A percentile compares a stretch with the other conserved stretches of the same genome.
Evolutionary conservation across 2,113 vertebrate species (phyloP).

Genomic region (Nibea albiflora): DNA sequence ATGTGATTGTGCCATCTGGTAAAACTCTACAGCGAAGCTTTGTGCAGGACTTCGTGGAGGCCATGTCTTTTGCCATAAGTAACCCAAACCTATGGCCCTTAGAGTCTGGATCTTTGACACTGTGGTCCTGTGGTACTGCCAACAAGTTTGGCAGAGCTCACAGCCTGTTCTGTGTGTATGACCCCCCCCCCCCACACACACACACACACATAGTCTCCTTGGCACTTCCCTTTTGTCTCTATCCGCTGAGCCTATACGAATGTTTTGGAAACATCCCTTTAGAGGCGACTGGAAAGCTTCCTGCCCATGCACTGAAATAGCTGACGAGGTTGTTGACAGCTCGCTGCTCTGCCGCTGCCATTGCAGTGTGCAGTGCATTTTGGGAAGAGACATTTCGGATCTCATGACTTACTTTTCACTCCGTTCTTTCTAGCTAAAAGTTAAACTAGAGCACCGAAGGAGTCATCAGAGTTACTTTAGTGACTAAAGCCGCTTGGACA

Average conservation of each 20-base stretch:
- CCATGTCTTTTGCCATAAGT: background rate
- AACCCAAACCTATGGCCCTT: background rate
- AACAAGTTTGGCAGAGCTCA: conserved; percentile 43
- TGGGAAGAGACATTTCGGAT: conserved; percentile 49
- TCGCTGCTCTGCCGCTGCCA: conserved; percentile 10
- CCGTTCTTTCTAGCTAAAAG: conserved; percentile 35
- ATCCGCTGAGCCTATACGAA: conserved; percentile 44
- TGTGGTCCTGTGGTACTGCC: conserved; percentile 27
- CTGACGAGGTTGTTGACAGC: conserved; percentile 57
- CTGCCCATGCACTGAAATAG: conserved; percentile 58
- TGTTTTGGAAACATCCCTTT: conserved; percentile 72
- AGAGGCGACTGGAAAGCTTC: conserved; percentile 64
- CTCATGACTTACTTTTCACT: conserved; percentile 57
- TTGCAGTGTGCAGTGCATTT: conserved; percentile 43
- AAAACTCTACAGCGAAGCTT: background rate
- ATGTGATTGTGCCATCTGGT: background rate
- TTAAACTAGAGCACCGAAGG: background rate
- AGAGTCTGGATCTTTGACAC: conserved; percentile 28
- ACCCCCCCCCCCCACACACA: background rate
- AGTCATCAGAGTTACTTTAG: conserved; percentile 4
- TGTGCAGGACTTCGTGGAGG: background rate
- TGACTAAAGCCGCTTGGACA: conserved; percentile 8
- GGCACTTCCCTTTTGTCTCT: conserved; percentile 58
- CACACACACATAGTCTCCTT: conserved; percentile 35
- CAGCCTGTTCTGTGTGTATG: conserved; percentile 25